A percentile compares a stretch with the other conserved stretches of the same genome.
phyloP scores from a whole-genome alignment of 2,113 vertebrate genomes.

The Nettapus auritus region DNA sequence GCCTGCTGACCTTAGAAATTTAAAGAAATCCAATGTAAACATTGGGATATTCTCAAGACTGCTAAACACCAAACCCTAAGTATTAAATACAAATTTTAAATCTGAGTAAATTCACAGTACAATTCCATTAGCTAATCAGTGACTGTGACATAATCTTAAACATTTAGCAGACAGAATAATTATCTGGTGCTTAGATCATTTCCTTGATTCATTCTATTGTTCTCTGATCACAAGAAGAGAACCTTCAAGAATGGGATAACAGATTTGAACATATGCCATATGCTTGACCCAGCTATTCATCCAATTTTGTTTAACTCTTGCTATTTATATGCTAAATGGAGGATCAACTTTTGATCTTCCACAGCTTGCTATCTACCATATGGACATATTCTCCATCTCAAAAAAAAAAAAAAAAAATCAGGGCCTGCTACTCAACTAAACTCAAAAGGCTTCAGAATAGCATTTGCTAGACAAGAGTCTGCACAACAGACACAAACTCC shows the following conservation, averaged over 20 bases:
- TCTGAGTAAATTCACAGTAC: neutral
- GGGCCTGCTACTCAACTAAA: slow-evolving; percentile 23
- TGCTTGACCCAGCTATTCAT: slow-evolving; percentile 55
- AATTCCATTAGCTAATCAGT: neutral
- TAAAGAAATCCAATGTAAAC: neutral
- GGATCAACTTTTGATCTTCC: slow-evolving; percentile 53
- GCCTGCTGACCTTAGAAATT: neutral
- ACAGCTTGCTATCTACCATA: slow-evolving; percentile 61
- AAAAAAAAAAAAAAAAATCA: neutral
- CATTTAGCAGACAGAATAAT: neutral
- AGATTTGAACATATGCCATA: slow-evolving; percentile 46
- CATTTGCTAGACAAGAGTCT: slow-evolving; percentile 46
- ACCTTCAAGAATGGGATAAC: slow-evolving; percentile 22
- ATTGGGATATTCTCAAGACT: neutral
- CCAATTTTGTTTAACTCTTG: slow-evolving; percentile 53
- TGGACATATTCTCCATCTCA: neutral
- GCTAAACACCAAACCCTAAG: neutral
- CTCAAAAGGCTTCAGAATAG: neutral
- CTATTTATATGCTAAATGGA: slow-evolving; percentile 53
- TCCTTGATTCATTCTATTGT: slow-evolving; percentile 27
- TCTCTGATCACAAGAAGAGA: neutral
- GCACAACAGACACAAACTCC: slow-evolving; percentile 1
- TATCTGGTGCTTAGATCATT: neutral
- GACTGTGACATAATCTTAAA: neutral
- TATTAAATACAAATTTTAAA: neutral